Conservation (phyloP, 2,797 vertebrate species). For the Spea hammondii region DNA sequence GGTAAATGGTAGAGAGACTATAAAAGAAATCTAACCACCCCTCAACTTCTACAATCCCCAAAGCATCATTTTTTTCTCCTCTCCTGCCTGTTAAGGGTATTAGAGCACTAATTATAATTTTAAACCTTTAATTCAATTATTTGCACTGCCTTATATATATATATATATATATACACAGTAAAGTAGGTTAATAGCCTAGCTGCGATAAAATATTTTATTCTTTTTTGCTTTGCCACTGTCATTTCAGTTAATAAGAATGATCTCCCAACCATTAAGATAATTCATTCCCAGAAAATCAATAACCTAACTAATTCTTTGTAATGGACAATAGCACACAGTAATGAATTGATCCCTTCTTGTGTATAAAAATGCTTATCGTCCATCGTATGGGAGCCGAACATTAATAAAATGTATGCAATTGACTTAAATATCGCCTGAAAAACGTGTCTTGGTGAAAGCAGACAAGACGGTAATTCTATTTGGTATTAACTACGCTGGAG, state of each 20-base stretch:
- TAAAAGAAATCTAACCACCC: no score
- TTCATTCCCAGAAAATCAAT: slow-evolving; percentile 42
- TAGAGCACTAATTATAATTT: no score
- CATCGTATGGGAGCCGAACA: slow-evolving; percentile 32
- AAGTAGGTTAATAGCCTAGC: neutral
- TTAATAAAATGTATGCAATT: slow-evolving; percentile 43
- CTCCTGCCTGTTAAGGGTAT: no score
- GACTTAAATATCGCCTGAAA: slow-evolving; percentile 41
- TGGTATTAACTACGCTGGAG: slow-evolving; percentile 13
- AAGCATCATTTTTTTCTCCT: no score
- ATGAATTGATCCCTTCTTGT: slow-evolving; percentile 48
- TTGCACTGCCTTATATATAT: neutral
- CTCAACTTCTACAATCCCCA: no score
- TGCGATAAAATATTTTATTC: slow-evolving; percentile 12
- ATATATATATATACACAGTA: neutral
- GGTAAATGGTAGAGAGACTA: no score
- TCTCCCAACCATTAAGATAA: slow-evolving; percentile 45
- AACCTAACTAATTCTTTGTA: slow-evolving; percentile 44
- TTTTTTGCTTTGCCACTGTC: slow-evolving; percentile 13
- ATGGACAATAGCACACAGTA: slow-evolving; percentile 40
- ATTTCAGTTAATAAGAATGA: slow-evolving; percentile 45
- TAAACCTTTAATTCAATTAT: no score
- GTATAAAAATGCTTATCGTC: slow-evolving; percentile 45
- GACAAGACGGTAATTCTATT: slow-evolving; percentile 25
- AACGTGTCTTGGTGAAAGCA: slow-evolving; percentile 5